Evolutionary conservation across 2,888 invertebrate genomes (phyloP).

Genomic region (Thumatha senex): DNA sequence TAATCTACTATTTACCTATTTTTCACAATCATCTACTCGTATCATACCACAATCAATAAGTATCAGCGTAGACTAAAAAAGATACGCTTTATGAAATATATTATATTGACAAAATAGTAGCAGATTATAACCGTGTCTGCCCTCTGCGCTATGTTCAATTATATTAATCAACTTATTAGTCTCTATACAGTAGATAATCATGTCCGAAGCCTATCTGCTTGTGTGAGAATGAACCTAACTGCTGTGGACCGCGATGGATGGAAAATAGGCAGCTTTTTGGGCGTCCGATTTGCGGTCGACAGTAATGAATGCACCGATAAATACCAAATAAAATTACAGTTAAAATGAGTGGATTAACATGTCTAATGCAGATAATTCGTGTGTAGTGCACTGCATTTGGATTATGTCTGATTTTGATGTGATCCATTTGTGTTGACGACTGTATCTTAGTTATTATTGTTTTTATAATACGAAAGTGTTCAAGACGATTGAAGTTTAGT

Average conservation of each 20-base stretch:
- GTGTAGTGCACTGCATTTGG: constrained; percentile 69
- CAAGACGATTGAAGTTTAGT: too few relatives aligned
- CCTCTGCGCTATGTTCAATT: constrained; percentile 13
- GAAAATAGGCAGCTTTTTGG: constrained; percentile 82
- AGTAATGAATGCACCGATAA: constrained; percentile 83
- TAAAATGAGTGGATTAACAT: constrained; percentile 84
- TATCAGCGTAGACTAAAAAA: too few relatives aligned
- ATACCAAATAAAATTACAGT: constrained; percentile 84
- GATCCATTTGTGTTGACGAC: too few relatives aligned
- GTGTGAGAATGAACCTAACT: constrained; percentile 38
- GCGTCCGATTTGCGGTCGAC: constrained; percentile 78
- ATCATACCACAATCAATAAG: too few relatives aligned
- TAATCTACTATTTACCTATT: too few relatives aligned
- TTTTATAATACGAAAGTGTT: too few relatives aligned
- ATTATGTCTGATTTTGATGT: constrained; percentile 69
- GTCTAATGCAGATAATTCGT: constrained; percentile 83
- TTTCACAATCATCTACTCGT: too few relatives aligned
- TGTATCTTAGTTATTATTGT: too few relatives aligned
- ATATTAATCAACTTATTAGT: constrained; percentile 34
- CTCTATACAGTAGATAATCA: constrained; percentile 21
- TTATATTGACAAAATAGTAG: too few relatives aligned
- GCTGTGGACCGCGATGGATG: constrained; percentile 49
- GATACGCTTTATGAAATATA: too few relatives aligned
- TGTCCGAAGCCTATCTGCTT: constrained; percentile 8
- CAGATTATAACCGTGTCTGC: too few relatives aligned